phyloP scores from a whole-genome alignment of 2,113 vertebrate species.

The Nipponia nippon region DNA sequence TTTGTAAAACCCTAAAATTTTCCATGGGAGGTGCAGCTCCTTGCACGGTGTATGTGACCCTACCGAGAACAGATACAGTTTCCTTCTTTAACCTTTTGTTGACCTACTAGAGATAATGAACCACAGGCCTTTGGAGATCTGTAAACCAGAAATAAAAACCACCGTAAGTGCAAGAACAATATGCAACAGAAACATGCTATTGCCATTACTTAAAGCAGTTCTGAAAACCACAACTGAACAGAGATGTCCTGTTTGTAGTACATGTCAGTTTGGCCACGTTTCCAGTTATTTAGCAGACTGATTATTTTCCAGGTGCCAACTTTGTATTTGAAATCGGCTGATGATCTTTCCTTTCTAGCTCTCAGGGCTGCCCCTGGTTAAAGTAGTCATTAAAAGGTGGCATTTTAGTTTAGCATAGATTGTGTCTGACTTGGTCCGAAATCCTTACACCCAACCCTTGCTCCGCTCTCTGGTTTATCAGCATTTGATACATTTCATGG shows the following conservation, averaged over 20 bases:
- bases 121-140: background rate
- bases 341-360: background rate
- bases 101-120: background rate
- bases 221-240: background rate
- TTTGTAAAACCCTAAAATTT: background rate
- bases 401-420: background rate
- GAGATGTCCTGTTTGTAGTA: background rate
- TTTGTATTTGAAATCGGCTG: background rate
- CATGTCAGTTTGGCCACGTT: background rate
- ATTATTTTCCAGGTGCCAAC: background rate
- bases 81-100: constrained; percentile 23
- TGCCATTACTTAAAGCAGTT: background rate
- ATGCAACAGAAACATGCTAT: background rate
- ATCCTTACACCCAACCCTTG: background rate
- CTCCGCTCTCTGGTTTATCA: background rate
- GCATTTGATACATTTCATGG: background rate
- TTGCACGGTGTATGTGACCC: background rate
- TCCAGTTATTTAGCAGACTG: background rate
- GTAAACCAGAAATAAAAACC: background rate
- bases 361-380: background rate
- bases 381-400: background rate
- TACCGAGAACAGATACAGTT: background rate
- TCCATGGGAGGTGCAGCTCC: background rate
- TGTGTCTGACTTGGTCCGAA: background rate
- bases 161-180: background rate